These are phyloP conservation scores for Chromis chromis DNA, from an alignment of 2,797 vertebrate species.

Conservation along the genomic window DNA sequence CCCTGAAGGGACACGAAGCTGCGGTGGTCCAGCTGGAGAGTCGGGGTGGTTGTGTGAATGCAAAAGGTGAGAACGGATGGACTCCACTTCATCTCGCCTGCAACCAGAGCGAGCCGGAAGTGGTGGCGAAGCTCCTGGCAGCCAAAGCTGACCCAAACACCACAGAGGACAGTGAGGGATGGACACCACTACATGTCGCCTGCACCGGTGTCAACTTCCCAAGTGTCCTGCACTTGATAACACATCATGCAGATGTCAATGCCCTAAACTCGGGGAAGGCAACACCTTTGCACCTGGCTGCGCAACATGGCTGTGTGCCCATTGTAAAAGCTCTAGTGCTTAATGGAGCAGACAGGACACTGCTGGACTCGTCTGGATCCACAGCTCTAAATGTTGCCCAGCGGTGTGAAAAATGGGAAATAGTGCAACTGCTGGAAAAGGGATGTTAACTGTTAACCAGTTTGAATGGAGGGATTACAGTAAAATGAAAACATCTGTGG, in stretches of 20 bases:
- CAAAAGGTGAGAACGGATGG: conserved; percentile 84
- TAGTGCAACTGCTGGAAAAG: conserved; percentile 78
- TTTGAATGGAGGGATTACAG: neutral
- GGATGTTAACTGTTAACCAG: conserved; percentile 17
- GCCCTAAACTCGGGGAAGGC: conserved; percentile 79
- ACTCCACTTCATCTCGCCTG: conserved; percentile 89
- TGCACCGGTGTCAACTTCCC: conserved; percentile 82
- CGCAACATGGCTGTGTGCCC: conserved; percentile 80
- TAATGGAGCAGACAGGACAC: conserved; percentile 78
- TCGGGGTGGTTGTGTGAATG: conserved; percentile 76
- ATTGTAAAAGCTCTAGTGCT: conserved; percentile 86
- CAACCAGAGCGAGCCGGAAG: conserved; percentile 74
- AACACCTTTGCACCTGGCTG: conserved; percentile 88
- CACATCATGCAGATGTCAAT: conserved; percentile 82
- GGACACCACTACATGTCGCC: conserved; percentile 89
- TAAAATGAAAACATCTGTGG: neutral
- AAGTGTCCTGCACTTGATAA: conserved; percentile 84
- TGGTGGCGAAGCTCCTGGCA: conserved; percentile 81
- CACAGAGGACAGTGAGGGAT: conserved; percentile 79
- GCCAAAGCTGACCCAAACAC: conserved; percentile 83
- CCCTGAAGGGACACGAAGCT: conserved; percentile 84
- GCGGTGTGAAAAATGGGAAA: conserved; percentile 76
- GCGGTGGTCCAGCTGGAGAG: conserved; percentile 83
- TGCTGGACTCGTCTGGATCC: conserved; percentile 78
- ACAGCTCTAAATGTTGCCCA: conserved; percentile 85